Conservation (phyloP, 2,888 invertebrate genomes). For the Campaea margaritaria region DNA sequence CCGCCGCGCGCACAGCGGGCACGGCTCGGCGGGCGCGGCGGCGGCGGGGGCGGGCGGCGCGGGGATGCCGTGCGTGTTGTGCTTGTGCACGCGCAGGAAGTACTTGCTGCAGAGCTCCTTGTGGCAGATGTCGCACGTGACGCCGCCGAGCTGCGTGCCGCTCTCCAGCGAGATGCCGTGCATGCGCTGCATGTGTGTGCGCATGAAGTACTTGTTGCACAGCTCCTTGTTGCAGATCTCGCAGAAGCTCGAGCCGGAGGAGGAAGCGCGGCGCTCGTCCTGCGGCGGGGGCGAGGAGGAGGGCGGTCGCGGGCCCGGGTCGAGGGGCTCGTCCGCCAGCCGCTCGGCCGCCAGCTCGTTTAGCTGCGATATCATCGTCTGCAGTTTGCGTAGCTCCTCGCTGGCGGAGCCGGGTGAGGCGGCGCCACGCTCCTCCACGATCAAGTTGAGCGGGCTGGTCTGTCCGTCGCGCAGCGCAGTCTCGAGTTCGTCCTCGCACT, state of each 20-base stretch:
- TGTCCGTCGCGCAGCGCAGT: slow-evolving; percentile 85
- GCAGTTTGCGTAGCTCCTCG: slow-evolving; percentile 94
- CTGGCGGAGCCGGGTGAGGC: slow-evolving; percentile 88
- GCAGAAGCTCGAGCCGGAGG: slow-evolving; percentile 93
- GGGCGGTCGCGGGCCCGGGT: slow-evolving; percentile 63
- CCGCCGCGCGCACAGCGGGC: slow-evolving; percentile 93
- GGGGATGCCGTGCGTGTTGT: slow-evolving; percentile 98
- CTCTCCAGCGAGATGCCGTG: slow-evolving; percentile 98
- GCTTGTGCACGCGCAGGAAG: slow-evolving; percentile 98
- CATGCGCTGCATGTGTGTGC: slow-evolving; percentile 99
- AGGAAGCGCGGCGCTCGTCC: slow-evolving; percentile 83
- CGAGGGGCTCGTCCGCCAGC: slow-evolving; percentile 69
- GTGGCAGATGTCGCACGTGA: slow-evolving; percentile 98
- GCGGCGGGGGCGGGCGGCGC: slow-evolving; percentile 89
- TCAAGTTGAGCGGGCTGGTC: slow-evolving; percentile 91
- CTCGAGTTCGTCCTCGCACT: slow-evolving; percentile 75
- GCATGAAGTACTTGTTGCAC: slow-evolving; percentile 99
- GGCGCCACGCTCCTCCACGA: slow-evolving; percentile 87
- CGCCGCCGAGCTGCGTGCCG: slow-evolving; percentile 96
- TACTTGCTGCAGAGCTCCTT: slow-evolving; percentile 99
- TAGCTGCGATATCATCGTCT: slow-evolving; percentile 95
- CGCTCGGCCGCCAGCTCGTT: slow-evolving; percentile 90
- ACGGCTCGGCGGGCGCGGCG: slow-evolving; percentile 82
- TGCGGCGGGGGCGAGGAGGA: slow-evolving; percentile 73
- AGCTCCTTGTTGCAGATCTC: slow-evolving; percentile 99